phyloP scores from a whole-genome alignment of 2,797 vertebrate genomes.

The Dromococcyx pavoninus region DNA sequence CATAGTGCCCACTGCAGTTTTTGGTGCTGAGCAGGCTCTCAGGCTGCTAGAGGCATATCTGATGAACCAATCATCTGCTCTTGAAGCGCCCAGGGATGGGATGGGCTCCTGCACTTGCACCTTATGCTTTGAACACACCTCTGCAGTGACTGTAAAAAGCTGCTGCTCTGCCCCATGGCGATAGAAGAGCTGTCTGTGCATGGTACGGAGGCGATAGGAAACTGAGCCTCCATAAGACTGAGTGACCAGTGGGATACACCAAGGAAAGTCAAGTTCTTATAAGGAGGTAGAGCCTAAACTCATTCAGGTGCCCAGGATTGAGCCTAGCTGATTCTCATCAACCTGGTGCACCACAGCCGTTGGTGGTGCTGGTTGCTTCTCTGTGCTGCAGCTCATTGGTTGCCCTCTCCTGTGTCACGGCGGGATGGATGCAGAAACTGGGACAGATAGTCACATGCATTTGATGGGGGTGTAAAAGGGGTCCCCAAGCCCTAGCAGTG shows the following conservation, averaged over 20 bases:
- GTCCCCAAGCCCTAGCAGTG: accelerated
- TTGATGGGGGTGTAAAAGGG: too few relatives aligned
- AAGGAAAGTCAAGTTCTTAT: too few relatives aligned
- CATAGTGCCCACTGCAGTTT: background rate
- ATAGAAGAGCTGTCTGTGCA: accelerated
- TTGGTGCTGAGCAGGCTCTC: background rate
- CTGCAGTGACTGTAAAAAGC: background rate
- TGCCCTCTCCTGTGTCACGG: background rate
- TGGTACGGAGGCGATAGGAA: background rate
- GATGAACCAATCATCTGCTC: too few relatives aligned
- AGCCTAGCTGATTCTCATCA: background rate
- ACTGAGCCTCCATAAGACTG: background rate
- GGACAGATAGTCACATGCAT: accelerated
- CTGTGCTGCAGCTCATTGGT: accelerated
- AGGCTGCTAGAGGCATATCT: background rate
- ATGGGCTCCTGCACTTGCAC: too few relatives aligned
- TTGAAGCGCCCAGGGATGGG: too few relatives aligned
- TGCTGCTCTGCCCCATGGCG: background rate
- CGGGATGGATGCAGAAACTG: background rate
- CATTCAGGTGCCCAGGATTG: accelerated
- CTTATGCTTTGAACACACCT: background rate
- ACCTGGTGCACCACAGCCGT: background rate
- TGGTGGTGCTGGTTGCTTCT: background rate
- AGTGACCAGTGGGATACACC: background rate
- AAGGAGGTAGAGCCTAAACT: background rate